Evolutionary conservation across 2,797 vertebrate genomes (phyloP), one percentile per base, ranked within the genome.

Genomic region (Nyctibius grandis): DNA sequence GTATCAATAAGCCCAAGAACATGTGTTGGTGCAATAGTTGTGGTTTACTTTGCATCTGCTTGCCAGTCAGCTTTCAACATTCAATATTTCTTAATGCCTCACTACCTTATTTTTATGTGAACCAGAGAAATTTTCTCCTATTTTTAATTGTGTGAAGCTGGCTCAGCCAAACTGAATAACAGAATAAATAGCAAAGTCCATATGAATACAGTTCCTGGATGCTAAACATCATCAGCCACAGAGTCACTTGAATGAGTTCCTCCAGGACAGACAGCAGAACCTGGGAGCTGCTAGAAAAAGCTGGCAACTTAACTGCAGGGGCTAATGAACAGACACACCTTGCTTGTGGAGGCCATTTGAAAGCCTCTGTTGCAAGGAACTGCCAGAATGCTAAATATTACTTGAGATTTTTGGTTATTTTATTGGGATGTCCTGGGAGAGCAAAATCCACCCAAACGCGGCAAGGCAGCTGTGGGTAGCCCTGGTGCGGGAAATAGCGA

Each of bases 21-120:
- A 87, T 21, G 26, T 80, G 78, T 60, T 94, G 78, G 21, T 85
- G 86, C 33, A 95, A 96, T 88, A 88, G 44, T 9, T 91, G 94
- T 88, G 95, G 86, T 95, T 95, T 78, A 68, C 68, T 94, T 81
- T 34, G 84, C 44, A 40, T 93, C 56, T 74, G 50, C 72, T 95
- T 93, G 90, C 90, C 91, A 94, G 84, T 45, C 75, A 87, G 57
- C 84, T 97, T 96, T 94, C 94, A 95, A 59, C 78, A 80, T 91
- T 77, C 75, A 72, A 2, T 89, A 93, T 93, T 95, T 95, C 90
- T 89, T 95, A 75, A 88, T 48, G 40, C 18, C 20, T 95, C 2
- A 0, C 18, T 44, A 72, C 54, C 45, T 93, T 68, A 88, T 57
- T 92, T 85, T 89, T 77, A 47, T 36, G 28, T 65, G 82, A 96